These are phyloP conservation scores for Solenodon paradoxus DNA, from an alignment of 2,113 vertebrate genomes.

Conservation along the genomic window DNA sequence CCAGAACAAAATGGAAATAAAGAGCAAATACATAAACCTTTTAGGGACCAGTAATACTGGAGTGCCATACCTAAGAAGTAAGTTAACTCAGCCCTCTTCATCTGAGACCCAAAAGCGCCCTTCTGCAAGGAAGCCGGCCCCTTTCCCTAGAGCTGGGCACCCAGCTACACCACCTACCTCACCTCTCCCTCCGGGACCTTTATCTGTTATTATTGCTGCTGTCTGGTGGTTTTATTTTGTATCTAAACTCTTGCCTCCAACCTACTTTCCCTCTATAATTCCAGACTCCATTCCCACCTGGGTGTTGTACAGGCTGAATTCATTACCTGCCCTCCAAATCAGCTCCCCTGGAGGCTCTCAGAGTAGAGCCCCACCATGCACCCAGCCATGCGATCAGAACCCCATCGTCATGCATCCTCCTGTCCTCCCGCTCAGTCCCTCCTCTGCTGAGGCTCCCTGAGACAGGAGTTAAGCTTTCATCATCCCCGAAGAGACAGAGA, in stretches of 20 bases:
- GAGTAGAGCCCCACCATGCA: neutral
- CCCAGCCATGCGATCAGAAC: neutral
- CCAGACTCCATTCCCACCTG: neutral
- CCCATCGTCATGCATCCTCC: neutral
- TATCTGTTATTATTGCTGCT: neutral
- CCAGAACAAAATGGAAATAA: no score
- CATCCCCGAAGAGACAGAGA: neutral
- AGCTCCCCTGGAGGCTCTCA: fast-evolving
- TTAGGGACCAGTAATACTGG: no score
- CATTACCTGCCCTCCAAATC: neutral
- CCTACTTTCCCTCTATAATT: neutral
- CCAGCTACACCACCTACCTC: neutral
- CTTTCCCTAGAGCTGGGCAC: neutral
- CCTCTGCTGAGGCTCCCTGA: neutral
- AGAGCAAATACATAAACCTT: neutral
- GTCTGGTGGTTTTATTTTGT: neutral
- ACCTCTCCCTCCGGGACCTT: neutral
- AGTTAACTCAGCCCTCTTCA: neutral
- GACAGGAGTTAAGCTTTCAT: neutral
- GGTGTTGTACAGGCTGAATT: neutral
- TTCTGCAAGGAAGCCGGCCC: neutral
- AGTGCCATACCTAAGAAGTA: neutral
- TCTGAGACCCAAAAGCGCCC: neutral
- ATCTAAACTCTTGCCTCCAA: neutral
- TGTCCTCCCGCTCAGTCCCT: neutral